A percentile compares a stretch with the other conserved stretches of the same genome.
Conservation (phyloP, 1,140 invertebrate species). For the Drosophila tristis region DNA sequence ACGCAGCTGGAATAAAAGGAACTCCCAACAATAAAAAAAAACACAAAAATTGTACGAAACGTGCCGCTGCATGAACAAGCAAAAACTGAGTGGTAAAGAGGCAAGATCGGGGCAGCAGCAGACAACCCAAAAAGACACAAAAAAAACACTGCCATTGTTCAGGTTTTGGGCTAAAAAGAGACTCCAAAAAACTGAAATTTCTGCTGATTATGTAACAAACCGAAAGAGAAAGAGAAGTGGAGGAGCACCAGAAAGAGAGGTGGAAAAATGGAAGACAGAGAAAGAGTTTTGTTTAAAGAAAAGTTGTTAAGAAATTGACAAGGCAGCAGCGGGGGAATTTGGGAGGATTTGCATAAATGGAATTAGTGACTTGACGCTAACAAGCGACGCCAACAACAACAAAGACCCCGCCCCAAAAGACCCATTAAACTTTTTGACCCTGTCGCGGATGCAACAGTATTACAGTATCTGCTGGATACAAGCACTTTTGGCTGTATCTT, state of each 20-base stretch:
- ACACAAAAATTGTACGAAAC: conserved; percentile 63
- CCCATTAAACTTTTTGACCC: conserved; percentile 43
- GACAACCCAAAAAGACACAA: conserved; percentile 35
- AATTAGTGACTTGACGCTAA: conserved; percentile 56
- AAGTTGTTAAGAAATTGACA: conserved; percentile 72
- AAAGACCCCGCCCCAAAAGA: conserved; percentile 26
- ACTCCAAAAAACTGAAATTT: conserved; percentile 53
- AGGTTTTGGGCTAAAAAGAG: conserved; percentile 49
- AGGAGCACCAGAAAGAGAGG: neutral
- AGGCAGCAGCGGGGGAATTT: conserved; percentile 21
- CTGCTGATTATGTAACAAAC: conserved; percentile 59
- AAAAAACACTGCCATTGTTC: conserved; percentile 46
- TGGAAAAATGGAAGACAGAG: conserved; percentile 14
- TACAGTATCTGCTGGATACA: conserved; percentile 1
- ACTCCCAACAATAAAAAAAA: conserved; percentile 29
- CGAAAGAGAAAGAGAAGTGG: neutral
- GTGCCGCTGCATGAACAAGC: conserved; percentile 65
- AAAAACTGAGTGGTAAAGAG: conserved; percentile 30
- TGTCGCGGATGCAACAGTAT: conserved; percentile 16
- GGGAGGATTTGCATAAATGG: conserved; percentile 42
- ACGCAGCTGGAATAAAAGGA: conserved; percentile 38
- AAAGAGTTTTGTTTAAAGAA: conserved; percentile 52
- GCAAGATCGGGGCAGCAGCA: conserved; percentile 49
- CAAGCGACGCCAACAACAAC: conserved; percentile 24
- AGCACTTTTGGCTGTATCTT: neutral